phyloP scores from a whole-genome alignment of 1,140 invertebrate genomes.

The Elymnias hypermnestra region DNA sequence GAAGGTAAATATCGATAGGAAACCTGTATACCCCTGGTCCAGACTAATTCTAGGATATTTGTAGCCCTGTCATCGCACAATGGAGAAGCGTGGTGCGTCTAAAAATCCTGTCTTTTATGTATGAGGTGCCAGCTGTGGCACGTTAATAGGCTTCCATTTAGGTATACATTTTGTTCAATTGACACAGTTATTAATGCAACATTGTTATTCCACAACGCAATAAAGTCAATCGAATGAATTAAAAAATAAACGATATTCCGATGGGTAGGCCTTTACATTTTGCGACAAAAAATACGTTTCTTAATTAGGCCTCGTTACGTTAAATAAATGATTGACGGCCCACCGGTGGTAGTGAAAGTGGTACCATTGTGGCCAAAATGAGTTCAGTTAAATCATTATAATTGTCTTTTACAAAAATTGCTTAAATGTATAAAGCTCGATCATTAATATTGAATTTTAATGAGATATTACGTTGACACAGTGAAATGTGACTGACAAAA shows the following conservation, averaged over 20 bases:
- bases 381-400: slow-evolving; percentile 18
- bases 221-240: neutral
- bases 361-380: slow-evolving; percentile 24
- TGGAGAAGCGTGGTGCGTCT: too few species aligned
- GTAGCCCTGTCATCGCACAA: too few species aligned
- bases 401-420: slow-evolving; percentile 7
- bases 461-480: too few species aligned
- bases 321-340: slow-evolving; percentile 22
- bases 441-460: neutral
- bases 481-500: too few species aligned
- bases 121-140: too few species aligned
- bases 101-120: too few species aligned
- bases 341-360: slow-evolving; percentile 24
- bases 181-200: too few species aligned
- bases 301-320: slow-evolving; percentile 31
- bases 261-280: slow-evolving; percentile 22
- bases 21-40: too few species aligned
- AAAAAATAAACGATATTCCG: slow-evolving; percentile 20
- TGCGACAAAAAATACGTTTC: slow-evolving; percentile 28
- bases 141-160: too few species aligned
- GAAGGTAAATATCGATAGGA: too few species aligned
- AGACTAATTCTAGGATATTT: too few species aligned
- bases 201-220: neutral
- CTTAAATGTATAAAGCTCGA: neutral
- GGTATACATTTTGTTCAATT: too few species aligned